Conservation (phyloP, 2,888 invertebrate species). For the Hesperia comma region DNA sequence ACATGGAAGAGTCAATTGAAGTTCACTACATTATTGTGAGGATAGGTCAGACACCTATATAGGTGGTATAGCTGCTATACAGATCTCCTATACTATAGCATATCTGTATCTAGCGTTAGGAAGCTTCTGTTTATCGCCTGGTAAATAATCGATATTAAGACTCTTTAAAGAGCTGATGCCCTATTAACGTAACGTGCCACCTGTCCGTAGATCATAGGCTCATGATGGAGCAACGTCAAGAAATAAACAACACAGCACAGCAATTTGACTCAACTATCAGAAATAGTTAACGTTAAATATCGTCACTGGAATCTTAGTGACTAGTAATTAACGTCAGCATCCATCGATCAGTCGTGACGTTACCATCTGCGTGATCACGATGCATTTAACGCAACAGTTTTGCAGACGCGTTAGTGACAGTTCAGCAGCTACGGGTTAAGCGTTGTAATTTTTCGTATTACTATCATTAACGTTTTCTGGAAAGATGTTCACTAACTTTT, state of each 20-base stretch:
- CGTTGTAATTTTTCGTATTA: slow-evolving; percentile 11
- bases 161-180: background rate
- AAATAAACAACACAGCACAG: background rate
- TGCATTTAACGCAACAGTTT: slow-evolving; percentile 11
- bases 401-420: slow-evolving; percentile 26
- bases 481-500: background rate
- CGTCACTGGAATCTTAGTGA: slow-evolving; percentile 4
- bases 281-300: no score
- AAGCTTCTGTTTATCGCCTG: no score
- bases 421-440: slow-evolving; percentile 13
- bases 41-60: no score
- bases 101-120: no score
- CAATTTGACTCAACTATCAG: background rate
- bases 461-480: slow-evolving; percentile 4
- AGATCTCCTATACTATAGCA: no score
- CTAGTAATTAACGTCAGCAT: slow-evolving; percentile 21
- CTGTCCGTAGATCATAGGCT: background rate
- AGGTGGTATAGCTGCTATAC: no score
- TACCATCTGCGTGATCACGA: slow-evolving; percentile 20
- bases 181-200: slow-evolving; percentile 2
- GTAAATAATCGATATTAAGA: no score
- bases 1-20: no score
- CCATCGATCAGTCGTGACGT: slow-evolving; percentile 17
- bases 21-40: no score
- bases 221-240: no score